A percentile compares a stretch with the other conserved stretches of the same genome.
Conservation (phyloP, 2,797 vertebrate genomes). For the Gymnocypris eckloni region DNA sequence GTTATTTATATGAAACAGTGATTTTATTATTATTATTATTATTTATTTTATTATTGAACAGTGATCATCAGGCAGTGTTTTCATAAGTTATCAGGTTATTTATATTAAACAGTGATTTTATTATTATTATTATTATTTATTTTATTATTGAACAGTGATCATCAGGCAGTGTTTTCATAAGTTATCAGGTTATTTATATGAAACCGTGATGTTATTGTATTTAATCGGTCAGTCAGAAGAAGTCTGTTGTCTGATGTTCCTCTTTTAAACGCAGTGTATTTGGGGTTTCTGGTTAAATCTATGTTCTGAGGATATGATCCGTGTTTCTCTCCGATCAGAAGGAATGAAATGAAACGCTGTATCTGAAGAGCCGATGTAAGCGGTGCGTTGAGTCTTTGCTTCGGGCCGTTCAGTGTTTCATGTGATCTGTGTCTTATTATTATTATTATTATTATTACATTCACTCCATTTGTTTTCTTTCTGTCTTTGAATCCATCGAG, state of each 20-base stretch:
- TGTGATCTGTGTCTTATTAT: constrained; percentile 11
- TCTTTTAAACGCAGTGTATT: not conserved
- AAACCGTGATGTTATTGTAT: not conserved
- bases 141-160: no score
- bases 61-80: no score
- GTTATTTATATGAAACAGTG: no score
- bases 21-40: no score
- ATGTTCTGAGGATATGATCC: not conserved
- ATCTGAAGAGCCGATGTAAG: constrained; percentile 1
- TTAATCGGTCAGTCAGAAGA: not conserved
- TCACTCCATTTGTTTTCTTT: constrained; percentile 5
- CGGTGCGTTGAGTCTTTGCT: constrained; percentile 10
- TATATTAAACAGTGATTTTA: no score
- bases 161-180: no score
- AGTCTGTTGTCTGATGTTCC: no score
- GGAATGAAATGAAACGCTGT: constrained; percentile 1
- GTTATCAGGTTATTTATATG: no score
- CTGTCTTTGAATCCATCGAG: constrained; percentile 26
- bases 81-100: no score
- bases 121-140: no score
- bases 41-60: no score
- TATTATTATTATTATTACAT: no score
- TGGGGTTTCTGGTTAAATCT: not conserved
- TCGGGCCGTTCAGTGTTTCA: constrained; percentile 32
- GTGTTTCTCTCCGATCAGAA: not conserved